A percentile compares a stretch with the other conserved stretches of the same genome.
phyloP scores from a whole-genome alignment of 2,888 invertebrate genomes.

The Spilarctia lutea region DNA sequence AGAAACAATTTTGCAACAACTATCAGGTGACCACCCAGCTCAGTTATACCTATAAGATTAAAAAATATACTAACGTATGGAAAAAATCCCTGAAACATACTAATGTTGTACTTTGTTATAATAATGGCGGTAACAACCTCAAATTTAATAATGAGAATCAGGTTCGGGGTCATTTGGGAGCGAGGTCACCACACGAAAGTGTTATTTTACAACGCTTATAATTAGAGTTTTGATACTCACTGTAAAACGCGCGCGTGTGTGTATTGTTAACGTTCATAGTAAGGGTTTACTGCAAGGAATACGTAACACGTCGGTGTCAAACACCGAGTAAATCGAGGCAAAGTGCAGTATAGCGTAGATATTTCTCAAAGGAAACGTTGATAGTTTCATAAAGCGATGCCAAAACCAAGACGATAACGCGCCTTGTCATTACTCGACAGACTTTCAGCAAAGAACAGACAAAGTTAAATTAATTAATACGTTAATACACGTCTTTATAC shows the following conservation, averaged over 20 bases:
- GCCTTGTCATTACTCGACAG: not conserved
- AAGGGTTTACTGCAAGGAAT: not conserved
- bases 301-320: not conserved
- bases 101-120: slow-evolving; percentile 8
- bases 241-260: not conserved
- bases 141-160: slow-evolving; percentile 11
- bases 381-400: not conserved
- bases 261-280: not conserved
- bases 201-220: slow-evolving; percentile 8
- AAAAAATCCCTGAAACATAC: not conserved
- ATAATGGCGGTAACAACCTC: slow-evolving; percentile 9
- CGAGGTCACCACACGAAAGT: not conserved
- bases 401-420: not conserved
- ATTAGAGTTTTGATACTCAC: slow-evolving; percentile 13
- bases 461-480: not conserved
- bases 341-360: not conserved
- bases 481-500: not conserved
- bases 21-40: not conserved
- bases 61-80: not conserved
- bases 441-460: not conserved
- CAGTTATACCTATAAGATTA: too few relatives aligned
- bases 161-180: slow-evolving; percentile 11
- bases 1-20: too few relatives aligned
- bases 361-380: not conserved
- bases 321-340: not conserved